phyloP scores from a whole-genome alignment of 2,113 vertebrate genomes.

The Dicentrarchus labrax region DNA sequence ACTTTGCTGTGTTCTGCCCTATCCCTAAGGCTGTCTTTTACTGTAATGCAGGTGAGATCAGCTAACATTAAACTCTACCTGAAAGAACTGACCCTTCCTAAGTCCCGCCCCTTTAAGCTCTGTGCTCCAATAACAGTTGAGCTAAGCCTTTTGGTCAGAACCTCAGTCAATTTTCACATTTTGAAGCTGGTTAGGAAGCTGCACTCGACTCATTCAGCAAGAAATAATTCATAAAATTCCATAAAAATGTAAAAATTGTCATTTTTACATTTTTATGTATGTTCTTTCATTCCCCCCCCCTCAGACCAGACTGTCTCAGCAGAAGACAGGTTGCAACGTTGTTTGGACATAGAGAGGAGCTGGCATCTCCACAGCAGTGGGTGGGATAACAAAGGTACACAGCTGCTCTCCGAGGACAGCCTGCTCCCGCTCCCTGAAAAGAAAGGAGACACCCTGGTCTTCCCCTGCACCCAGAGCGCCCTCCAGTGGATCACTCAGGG shows the following conservation, averaged over 20 bases:
- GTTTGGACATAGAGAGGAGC: conserved; percentile 90
- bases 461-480: conserved; percentile 93
- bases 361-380: conserved; percentile 86
- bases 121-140: too few relatives aligned
- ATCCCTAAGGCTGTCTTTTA: too few relatives aligned
- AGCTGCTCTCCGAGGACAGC: conserved; percentile 69
- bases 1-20: conserved; percentile 95
- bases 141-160: too few relatives aligned
- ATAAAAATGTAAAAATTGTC: too few relatives aligned
- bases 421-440: conserved; percentile 76
- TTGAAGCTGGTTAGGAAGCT: too few relatives aligned
- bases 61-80: neutral
- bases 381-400: conserved; percentile 58
- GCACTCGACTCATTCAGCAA: too few relatives aligned
- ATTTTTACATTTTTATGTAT: too few relatives aligned
- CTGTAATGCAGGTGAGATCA: conserved; percentile 86
- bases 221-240: too few relatives aligned
- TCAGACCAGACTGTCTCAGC: conserved; percentile 92
- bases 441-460: conserved; percentile 85
- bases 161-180: too few relatives aligned
- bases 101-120: too few relatives aligned
- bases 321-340: conserved; percentile 92
- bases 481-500: conserved; percentile 93
- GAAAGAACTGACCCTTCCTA: neutral
- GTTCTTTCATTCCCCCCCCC: neutral